These are phyloP conservation scores for Anoncus sp. DNA, from an alignment of 2,888 invertebrate species.

Conservation along the genomic window DNA sequence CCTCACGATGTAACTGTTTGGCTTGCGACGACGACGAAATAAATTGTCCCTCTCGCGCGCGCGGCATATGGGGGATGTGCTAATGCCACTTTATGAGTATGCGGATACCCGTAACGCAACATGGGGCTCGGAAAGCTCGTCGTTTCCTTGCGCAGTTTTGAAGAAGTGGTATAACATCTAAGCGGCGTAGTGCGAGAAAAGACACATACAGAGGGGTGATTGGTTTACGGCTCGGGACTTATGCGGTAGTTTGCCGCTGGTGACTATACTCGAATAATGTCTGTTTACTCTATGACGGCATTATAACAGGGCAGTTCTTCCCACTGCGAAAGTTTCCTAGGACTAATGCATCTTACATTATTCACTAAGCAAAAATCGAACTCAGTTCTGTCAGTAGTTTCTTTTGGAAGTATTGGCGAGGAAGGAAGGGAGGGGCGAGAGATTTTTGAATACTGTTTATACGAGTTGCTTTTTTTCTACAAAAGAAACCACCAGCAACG, in stretches of 20 bases:
- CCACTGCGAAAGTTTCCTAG: conserved; percentile 31
- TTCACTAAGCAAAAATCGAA: conserved; percentile 62
- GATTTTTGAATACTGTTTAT: not conserved
- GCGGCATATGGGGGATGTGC: conserved; percentile 78
- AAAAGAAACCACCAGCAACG: conserved; percentile 1
- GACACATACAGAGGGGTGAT: conserved; percentile 30
- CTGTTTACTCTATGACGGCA: conserved; percentile 40
- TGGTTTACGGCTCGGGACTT: conserved; percentile 51
- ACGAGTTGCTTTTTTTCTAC: not conserved
- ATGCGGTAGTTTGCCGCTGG: conserved; percentile 56
- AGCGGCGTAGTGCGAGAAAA: conserved; percentile 23
- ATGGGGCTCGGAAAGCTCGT: conserved; percentile 69
- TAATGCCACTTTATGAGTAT: conserved; percentile 80
- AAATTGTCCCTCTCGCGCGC: conserved; percentile 67
- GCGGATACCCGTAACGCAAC: conserved; percentile 79
- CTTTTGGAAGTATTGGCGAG: conserved; percentile 35
- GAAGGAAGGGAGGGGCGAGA: too few relatives aligned
- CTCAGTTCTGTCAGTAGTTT: conserved; percentile 22
- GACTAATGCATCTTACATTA: conserved; percentile 67
- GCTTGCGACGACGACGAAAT: conserved; percentile 64
- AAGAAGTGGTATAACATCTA: conserved; percentile 34
- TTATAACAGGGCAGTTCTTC: conserved; percentile 15
- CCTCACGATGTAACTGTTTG: conserved; percentile 5
- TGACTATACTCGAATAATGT: conserved; percentile 54
- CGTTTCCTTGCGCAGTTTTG: conserved; percentile 40